phyloP scores from a whole-genome alignment of 2,113 vertebrate genomes.

The mouse (Mus musculus) region DNA sequence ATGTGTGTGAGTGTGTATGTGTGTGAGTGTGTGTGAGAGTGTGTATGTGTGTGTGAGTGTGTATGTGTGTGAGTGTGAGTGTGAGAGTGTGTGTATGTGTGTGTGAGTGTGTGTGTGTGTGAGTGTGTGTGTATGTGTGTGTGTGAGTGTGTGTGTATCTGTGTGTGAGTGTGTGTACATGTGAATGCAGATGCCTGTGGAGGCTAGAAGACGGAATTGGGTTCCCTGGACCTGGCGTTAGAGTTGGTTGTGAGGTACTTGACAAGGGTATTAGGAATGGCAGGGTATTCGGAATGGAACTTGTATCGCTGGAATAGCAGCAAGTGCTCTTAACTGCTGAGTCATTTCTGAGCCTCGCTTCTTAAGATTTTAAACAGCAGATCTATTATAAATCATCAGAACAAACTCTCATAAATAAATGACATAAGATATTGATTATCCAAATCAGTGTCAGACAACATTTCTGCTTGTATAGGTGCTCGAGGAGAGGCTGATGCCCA shows the following conservation, averaged over 20 bases:
- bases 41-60: no score
- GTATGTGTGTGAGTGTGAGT: no score
- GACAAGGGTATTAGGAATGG: neutral
- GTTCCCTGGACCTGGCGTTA: neutral
- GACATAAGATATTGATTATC: conserved; percentile 29
- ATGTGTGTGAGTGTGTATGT: neutral
- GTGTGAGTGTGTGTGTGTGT: no score
- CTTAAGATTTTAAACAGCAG: neutral
- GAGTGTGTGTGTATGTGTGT: no score
- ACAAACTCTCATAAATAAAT: neutral
- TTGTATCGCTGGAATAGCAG: neutral
- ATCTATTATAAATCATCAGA: neutral
- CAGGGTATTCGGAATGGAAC: neutral
- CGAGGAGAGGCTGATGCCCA: conserved; percentile 97
- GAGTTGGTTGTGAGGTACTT: neutral
- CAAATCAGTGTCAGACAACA: neutral
- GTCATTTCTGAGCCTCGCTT: neutral
- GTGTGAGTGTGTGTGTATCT: neutral
- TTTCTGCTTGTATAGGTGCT: conserved; percentile 87
- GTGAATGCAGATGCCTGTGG: neutral
- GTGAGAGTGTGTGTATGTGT: no score
- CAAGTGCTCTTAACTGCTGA: neutral
- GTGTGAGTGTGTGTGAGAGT: no score
- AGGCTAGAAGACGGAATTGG: neutral
- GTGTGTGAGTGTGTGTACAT: no score